A percentile compares a stretch with the other conserved stretches of the same genome.
Evolutionary conservation across 2,888 invertebrate species (phyloP).

Genomic region (Thyatira batis): DNA sequence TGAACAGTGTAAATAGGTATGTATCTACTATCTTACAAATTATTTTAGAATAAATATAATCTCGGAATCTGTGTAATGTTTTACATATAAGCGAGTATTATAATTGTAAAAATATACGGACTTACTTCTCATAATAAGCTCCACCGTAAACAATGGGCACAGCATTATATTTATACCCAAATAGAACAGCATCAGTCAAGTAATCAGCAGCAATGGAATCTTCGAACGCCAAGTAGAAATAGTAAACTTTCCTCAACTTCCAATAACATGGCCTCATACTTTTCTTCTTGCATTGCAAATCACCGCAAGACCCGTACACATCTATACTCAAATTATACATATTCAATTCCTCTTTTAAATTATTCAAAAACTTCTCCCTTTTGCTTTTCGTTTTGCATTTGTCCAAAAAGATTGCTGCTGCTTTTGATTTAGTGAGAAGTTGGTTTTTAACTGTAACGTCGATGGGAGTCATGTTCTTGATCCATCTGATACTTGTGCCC

Average conservation of each 20-base stretch:
- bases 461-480: conserved; percentile 38
- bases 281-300: conserved; percentile 45
- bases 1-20: too few species aligned
- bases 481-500: conserved; percentile 44
- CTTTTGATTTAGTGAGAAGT: conserved; percentile 49
- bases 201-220: conserved; percentile 84
- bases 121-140: conserved; percentile 79
- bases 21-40: too few species aligned
- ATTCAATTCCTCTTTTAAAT: conserved; percentile 66
- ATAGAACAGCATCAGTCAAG: conserved; percentile 74
- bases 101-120: conserved; percentile 63
- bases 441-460: conserved; percentile 31
- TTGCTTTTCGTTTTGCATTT: conserved; percentile 54
- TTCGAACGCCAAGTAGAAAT: conserved; percentile 88
- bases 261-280: conserved; percentile 58
- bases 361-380: conserved; percentile 52
- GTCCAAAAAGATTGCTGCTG: conserved; percentile 62
- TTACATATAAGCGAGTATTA: background rate
- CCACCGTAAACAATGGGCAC: conserved; percentile 87
- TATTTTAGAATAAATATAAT: too few species aligned
- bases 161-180: conserved; percentile 80
- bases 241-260: conserved; percentile 81
- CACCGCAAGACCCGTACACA: conserved; percentile 79
- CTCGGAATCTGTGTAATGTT: too few species aligned
- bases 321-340: conserved; percentile 68